Base-by-base conservation (phyloP, 2,888 invertebrate species). In the Alloscopus bannaensis region DNA sequence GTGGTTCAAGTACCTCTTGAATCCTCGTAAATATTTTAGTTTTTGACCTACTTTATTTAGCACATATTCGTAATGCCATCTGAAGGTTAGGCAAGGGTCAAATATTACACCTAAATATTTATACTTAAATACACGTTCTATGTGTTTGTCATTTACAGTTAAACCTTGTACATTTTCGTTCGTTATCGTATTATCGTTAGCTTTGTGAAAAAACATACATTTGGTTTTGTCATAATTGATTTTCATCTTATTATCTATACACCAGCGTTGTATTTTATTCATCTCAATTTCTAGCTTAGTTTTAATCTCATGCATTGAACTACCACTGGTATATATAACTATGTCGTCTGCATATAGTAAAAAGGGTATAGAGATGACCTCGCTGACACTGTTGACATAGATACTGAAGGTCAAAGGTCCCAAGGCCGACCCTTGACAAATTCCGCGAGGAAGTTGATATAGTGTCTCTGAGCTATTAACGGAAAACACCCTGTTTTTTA, bases 361-460 rank as follows among this genome's bases (percentile, higher is more conserved):
- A 8, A 57, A 57, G 13, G 6, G 36, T 6, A 36, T 36, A 36
- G 36, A 36, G 36, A 81, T n/a, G 8, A 29, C 45, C 1, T 66
- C 36, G 11, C 3, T 13, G 1, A 81, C 28, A 42, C 52, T 29
- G 24, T 81, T 72, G 20, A 75, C 71, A 36, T 45, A 75, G 4
- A 76, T 1, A 36, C 65, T 71, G 55, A 81, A 81, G 1, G 65
- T 26, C 8, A 76, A 40, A 8, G 76, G 76, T 1, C 71, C 76
- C 3, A 66, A 52, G 0, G 50, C 50, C 1, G 70, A 70, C 0
- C 80, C 80, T 52, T 80, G 75, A 26, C 75, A 70, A 16, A 80
- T 69, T 1, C 75, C 81, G 16, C n/a, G 29, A 6, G 36, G 24
- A 1, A 60, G 22, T 29, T 60, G 18, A 40, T 22, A 69, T 3